phyloP scores from a whole-genome alignment of 2,888 invertebrate genomes.

The Hydrotaea diabolus region DNA sequence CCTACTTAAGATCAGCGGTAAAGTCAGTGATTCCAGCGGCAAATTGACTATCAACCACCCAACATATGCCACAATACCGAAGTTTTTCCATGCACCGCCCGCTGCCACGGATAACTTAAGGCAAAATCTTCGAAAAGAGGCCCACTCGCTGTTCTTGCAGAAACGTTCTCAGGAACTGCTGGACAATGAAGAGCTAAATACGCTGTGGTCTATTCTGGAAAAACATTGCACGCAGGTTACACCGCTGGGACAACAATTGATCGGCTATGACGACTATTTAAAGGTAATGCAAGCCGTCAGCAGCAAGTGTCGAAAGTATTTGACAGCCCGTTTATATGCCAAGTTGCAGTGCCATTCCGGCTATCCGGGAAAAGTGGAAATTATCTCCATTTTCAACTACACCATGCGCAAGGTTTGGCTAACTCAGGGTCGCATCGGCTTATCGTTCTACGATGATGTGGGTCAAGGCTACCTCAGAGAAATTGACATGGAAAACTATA shows the following conservation, averaged over 20 bases:
- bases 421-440: conserved; percentile 95
- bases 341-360: conserved; percentile 93
- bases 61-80: conserved; percentile 85
- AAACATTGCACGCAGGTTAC: conserved; percentile 87
- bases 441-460: conserved; percentile 95
- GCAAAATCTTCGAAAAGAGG: conserved; percentile 93
- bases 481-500: conserved; percentile 96
- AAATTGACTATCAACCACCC: conserved; percentile 66
- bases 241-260: conserved; percentile 89
- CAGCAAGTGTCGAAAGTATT: conserved; percentile 88
- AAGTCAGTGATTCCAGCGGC: background rate
- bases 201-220: conserved; percentile 91
- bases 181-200: conserved; percentile 92
- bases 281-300: conserved; percentile 89
- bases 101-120: conserved; percentile 88
- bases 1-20: conserved; percentile 50
- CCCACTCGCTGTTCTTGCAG: conserved; percentile 92
- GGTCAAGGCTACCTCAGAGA: conserved; percentile 95
- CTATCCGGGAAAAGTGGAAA: conserved; percentile 89
- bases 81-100: conserved; percentile 89
- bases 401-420: conserved; percentile 97
- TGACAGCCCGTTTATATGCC: conserved; percentile 93
- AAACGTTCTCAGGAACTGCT: conserved; percentile 91
- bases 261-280: conserved; percentile 92
- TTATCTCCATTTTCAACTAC: conserved; percentile 95